Evolutionary conservation across 2,797 vertebrate species (phyloP).

Genomic region (Picus viridis): DNA sequence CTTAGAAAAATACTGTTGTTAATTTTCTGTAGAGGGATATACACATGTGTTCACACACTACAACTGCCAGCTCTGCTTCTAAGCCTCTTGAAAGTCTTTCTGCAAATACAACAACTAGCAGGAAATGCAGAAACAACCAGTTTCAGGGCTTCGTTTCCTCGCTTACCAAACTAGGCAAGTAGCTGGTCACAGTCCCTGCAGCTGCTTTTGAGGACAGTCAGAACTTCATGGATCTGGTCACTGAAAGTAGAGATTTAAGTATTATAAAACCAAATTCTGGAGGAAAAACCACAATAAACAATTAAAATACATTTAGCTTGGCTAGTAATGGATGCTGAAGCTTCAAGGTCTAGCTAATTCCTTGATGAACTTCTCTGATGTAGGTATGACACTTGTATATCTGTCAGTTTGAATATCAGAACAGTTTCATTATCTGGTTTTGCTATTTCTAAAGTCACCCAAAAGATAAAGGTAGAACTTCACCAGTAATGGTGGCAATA

Average conservation of each 20-base stretch:
- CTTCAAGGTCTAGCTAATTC: neutral
- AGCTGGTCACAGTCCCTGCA: neutral
- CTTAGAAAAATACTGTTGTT: neutral
- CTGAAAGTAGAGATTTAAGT: neutral
- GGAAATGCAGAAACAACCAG: neutral
- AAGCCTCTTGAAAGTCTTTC: neutral
- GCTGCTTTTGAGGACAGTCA: neutral
- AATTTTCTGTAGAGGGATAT: neutral
- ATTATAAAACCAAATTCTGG: neutral
- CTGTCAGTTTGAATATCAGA: conserved; percentile 2
- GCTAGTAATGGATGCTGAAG: neutral
- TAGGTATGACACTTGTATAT: neutral
- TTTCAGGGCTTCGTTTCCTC: neutral
- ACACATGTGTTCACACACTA: neutral
- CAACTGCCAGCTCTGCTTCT: neutral
- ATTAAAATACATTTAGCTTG: neutral
- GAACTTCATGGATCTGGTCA: neutral
- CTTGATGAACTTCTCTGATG: neutral
- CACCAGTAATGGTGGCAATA: neutral
- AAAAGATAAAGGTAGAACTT: neutral
- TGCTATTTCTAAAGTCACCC: conserved; percentile 4
- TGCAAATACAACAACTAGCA: neutral
- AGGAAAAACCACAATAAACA: too few species aligned
- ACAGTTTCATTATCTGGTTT: conserved; percentile 8
- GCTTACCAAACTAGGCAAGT: neutral